Evolutionary conservation across 2,113 vertebrate species (phyloP), one percentile per base, ranked within the genome.

Genomic region (Actenoides lindsayi): DNA sequence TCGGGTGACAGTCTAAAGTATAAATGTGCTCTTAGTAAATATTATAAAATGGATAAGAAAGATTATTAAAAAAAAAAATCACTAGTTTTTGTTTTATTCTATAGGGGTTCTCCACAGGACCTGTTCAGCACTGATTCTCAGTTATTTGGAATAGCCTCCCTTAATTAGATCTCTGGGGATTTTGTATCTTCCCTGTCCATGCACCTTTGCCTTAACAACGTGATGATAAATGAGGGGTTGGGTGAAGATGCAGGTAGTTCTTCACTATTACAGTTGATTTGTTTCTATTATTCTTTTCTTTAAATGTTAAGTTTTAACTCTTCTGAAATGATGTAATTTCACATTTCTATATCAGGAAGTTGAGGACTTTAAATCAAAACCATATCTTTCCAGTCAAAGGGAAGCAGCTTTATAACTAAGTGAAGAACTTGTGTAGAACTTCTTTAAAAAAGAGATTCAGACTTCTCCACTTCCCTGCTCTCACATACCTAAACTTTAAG

Each of bases 341-440:
- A 17, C 16, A 10, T 56, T 89, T 84, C 21, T 71, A 0, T 42
- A 44, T 62, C 12, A 46, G 24, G 18, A 68, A 42, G 42, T 42
- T 42, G 25, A 70, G 23, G 17, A 63, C 9, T 87, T 33, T 51
- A 50, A 67, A 18, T n/a, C 3, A 68, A 79, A 74, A 81, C 2
- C 7, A 0, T 4, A 65, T 13, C 5, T n/a, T 62, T 71, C 53
- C 67, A 14, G 9, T 57, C 25, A 74, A 20, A 3, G 5, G 11
- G 8, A 33, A 70, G 8, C 27, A 67, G 4, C 8, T 88, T 82
- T 67, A 37, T 18, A 54, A 7, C 5, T 41, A 44, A 53, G 5
- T 39, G 9, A 87, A 73, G 33, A 54, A n/a, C 27, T 37, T 50
- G 3, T 35, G 4, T 31, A 64, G 18, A 62, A 56, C 8, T 37